Evolutionary conservation across 2,113 vertebrate species (phyloP).

Genomic region (Petroica traversi): DNA sequence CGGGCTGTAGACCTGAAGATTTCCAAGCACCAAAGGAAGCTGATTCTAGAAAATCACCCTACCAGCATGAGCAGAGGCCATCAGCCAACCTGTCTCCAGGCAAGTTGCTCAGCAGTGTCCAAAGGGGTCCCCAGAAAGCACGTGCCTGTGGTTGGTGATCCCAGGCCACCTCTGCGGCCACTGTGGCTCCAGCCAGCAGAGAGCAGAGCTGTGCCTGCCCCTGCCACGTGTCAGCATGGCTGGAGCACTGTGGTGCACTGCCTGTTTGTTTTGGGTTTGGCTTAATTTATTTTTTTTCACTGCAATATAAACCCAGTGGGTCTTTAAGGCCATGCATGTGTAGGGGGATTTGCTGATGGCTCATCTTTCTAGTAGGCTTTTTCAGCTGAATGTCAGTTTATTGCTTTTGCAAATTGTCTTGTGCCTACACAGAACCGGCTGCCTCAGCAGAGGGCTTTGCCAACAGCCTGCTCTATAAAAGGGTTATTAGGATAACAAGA

Average conservation of each 20-base stretch:
- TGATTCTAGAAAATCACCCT: not conserved
- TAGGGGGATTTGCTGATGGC: constrained; percentile 67
- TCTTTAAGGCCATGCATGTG: constrained; percentile 60
- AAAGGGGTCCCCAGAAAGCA: not conserved
- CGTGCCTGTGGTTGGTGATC: not conserved
- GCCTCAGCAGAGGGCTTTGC: constrained; percentile 68
- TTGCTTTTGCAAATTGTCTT: constrained; percentile 73
- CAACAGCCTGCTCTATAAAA: constrained; percentile 61
- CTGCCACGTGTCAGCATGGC: accelerated
- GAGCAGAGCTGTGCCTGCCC: not conserved
- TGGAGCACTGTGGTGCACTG: not conserved
- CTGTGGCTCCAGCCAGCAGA: accelerated
- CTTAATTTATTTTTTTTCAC: not conserved
- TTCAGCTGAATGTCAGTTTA: constrained; percentile 67
- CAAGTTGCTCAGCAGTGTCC: not conserved
- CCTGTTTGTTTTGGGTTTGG: not conserved
- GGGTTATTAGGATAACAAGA: constrained; percentile 71
- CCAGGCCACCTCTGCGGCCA: not conserved
- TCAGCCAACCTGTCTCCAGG: not conserved
- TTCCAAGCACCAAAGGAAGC: not conserved
- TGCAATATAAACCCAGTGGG: not conserved
- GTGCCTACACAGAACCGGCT: constrained; percentile 66
- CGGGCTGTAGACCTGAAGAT: not conserved
- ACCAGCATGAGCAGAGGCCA: not conserved
- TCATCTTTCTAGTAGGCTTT: constrained; percentile 62